Evolutionary conservation across 2,888 invertebrate species (phyloP).

Genomic region (Seira ritae): DNA sequence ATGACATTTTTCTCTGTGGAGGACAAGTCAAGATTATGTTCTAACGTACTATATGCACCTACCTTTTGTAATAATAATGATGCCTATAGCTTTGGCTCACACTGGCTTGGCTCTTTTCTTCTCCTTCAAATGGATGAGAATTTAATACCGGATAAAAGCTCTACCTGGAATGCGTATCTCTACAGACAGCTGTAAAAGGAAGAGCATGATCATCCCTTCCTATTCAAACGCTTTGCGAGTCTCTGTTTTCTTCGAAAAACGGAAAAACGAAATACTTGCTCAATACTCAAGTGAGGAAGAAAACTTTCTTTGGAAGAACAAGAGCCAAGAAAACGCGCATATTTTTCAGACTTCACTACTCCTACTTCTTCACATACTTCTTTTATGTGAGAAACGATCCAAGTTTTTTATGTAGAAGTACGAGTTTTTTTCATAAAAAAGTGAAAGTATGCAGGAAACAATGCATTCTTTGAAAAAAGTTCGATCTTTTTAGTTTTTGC

Average conservation of each 20-base stretch:
- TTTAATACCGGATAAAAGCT: not conserved
- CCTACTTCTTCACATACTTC: not conserved
- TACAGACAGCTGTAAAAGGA: not conserved
- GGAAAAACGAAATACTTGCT: not conserved
- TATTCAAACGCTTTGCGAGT: not conserved
- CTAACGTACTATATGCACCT: too few species aligned
- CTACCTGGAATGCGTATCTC: not conserved
- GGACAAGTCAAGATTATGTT: too few species aligned
- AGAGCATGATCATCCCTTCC: too few species aligned
- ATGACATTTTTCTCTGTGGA: too few species aligned
- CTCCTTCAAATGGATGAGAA: not conserved
- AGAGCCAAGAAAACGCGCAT: constrained; percentile 2
- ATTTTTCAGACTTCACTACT: not conserved
- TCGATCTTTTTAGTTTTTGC: not conserved
- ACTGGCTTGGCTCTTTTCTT: too few species aligned
- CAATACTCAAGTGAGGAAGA: too few species aligned
- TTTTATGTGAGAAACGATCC: not conserved
- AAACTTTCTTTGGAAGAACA: not conserved
- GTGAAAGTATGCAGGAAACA: constrained; percentile 7
- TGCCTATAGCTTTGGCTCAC: too few species aligned
- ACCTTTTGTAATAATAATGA: too few species aligned
- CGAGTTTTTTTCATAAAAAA: constrained; percentile 1
- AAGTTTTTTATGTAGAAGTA: not conserved
- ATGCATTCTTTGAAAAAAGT: not conserved
- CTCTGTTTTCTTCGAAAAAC: not conserved